Conservation (phyloP, 2,797 vertebrate genomes). For the Parotocinclus haroldoi region DNA sequence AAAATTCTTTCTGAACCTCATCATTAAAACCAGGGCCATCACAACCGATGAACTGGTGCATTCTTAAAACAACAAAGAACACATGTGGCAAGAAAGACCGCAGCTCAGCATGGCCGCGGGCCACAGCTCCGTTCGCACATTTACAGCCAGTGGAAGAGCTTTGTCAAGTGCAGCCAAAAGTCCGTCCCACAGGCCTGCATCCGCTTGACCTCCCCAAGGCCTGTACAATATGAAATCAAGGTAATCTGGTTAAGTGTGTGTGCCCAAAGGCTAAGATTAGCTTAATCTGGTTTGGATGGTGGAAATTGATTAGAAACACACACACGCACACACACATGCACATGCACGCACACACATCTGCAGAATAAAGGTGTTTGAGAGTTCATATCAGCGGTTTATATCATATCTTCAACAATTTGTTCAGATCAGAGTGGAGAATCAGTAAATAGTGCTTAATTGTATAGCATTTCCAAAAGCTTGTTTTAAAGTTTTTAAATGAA, state of each 20-base stretch:
- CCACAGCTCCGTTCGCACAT: constrained; percentile 8
- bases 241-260: constrained; percentile 37
- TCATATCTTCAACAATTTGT: constrained; percentile 5
- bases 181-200: constrained; percentile 11
- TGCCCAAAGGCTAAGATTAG: constrained; percentile 33
- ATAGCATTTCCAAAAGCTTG: no score
- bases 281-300: constrained; percentile 31
- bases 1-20: background rate
- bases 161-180: constrained; percentile 24
- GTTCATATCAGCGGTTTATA: background rate
- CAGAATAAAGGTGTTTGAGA: constrained; percentile 1
- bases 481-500: no score
- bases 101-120: constrained; percentile 12
- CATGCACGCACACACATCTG: constrained; percentile 1
- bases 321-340: constrained; percentile 14
- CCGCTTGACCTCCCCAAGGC: constrained; percentile 29
- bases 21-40: constrained; percentile 17
- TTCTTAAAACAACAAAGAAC: constrained; percentile 23
- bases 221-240: constrained; percentile 31
- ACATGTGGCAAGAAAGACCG: constrained; percentile 17
- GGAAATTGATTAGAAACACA: constrained; percentile 31
- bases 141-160: constrained; percentile 16
- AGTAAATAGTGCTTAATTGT: no score
- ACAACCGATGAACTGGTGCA: constrained; percentile 4
- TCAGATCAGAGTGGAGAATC: no score